Percentiles rank a stretch among this genome's conserved stretches.
These are phyloP conservation scores for Sphyrna mokarran DNA, from an alignment of 2,113 vertebrate species.

Conservation along the genomic window DNA sequence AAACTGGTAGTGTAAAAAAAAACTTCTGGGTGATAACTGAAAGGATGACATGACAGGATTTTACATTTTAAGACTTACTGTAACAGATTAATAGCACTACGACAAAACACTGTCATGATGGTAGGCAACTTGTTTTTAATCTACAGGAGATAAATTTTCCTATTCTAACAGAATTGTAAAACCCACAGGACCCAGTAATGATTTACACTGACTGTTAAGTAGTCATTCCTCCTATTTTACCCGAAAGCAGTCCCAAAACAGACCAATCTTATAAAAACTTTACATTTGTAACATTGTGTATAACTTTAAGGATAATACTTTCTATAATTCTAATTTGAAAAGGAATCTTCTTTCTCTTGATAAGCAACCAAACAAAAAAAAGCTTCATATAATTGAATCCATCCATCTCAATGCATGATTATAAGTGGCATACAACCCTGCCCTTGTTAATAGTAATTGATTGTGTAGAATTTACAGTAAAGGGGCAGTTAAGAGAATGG, in stretches of 20 bases:
- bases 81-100: background rate
- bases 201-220: background rate
- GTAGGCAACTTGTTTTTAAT: background rate
- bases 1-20: background rate
- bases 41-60: background rate
- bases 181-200: no score
- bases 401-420: background rate
- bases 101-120: background rate
- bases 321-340: background rate
- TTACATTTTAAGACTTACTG: background rate
- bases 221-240: background rate
- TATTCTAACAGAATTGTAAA: no score
- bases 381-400: background rate
- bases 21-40: background rate
- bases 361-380: background rate
- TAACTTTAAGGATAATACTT: background rate
- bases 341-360: background rate
- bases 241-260: no score
- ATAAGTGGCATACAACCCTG: background rate
- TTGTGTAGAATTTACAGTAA: background rate
- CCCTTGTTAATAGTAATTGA: background rate
- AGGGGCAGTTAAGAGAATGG: background rate
- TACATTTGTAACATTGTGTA: no score
- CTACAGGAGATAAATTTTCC: no score
- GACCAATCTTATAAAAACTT: no score